Evolutionary conservation across 2,113 vertebrate species (phyloP), one percentile per base, ranked within the genome.

Genomic region (Scomber japonicus): DNA sequence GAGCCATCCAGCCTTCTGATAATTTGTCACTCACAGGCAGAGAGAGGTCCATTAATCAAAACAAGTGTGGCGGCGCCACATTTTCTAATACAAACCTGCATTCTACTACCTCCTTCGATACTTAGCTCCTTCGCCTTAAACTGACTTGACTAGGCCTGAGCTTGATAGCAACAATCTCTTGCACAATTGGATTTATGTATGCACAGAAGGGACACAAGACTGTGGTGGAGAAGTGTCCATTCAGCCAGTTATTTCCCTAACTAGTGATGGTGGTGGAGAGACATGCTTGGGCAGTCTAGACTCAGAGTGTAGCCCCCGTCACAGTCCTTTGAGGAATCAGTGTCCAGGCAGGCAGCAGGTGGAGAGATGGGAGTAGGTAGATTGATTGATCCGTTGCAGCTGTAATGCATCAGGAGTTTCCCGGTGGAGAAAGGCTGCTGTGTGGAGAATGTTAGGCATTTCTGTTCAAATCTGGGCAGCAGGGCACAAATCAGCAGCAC

Each of bases 1-100:
- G 91, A 94, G 90, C 71, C 68, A 49, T 83, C 87, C 77, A 40
- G 83, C 84, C 88, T 81, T 89, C 89, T 92, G 91, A 95, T 94
- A 91, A 94, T 94, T 91, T 60, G 73, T 95, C 93, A 94, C 91
- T 94, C 94, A 94, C 89, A 46, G 78, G 74, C 85, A 59, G 62
- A 81, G 92, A 93, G 83, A 84, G 88, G 86, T 94, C 89, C 90
- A 94, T 95, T 94, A 92, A 95, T 94, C 92, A 95, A 88, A 91
- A 89, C 72, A 61, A 90, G 89, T 50, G 31, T 83, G 90, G 80
- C 65, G 11, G 45, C 55, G 59, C 50, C 27, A 57, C 66, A 44
- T 83, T 88, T 74, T 81, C 76, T 31, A 73, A 81, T 51, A 57
- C 49, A 0, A 13, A 54, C 57, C 85, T 24, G 71, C 59, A 59